Conservation (phyloP, 64 coral and sea anemone genomes). For the Porites lutea region DNA sequence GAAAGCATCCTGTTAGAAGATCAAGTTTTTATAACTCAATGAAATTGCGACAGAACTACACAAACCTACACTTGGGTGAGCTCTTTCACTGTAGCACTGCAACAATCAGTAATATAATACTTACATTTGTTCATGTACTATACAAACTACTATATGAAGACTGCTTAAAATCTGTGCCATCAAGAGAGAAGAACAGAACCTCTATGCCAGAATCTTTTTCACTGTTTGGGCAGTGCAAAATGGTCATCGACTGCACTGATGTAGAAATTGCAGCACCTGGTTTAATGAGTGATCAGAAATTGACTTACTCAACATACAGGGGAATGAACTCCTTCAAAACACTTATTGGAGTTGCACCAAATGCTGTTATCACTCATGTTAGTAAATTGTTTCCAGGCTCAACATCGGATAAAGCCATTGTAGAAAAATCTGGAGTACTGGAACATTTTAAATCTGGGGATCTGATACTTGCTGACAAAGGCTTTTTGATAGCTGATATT, state of each 20-base stretch:
- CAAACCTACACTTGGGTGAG: conserved; percentile 19
- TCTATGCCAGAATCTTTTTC: conserved; percentile 51
- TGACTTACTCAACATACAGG: conserved; percentile 40
- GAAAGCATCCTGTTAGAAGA: conserved; percentile 34
- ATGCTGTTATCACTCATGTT: conserved; percentile 34
- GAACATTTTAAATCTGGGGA: conserved; percentile 9
- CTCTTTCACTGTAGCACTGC: conserved; percentile 39
- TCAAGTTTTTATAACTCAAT: conserved; percentile 49
- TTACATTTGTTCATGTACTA: conserved; percentile 39
- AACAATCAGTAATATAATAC: conserved; percentile 35
- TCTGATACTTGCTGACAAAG: conserved; percentile 54
- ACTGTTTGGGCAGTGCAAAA: conserved; percentile 25
- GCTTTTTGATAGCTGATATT: conserved; percentile 32
- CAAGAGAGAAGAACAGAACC: conserved; percentile 47
- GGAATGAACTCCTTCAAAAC: conserved; percentile 30
- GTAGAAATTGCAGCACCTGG: conserved; percentile 18
- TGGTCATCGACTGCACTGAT: conserved; percentile 34
- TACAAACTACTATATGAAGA: conserved; percentile 52
- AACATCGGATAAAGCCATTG: conserved; percentile 31
- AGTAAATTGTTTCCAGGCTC: conserved; percentile 46
- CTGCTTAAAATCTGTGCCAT: conserved; percentile 33
- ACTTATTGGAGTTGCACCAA: conserved; percentile 38
- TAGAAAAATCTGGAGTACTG: conserved; percentile 18
- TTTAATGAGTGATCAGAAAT: conserved; percentile 27
- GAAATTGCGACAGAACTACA: conserved; percentile 39